Evolutionary conservation across 2,113 vertebrate genomes (phyloP), one percentile per base, ranked within the genome.

Genomic region (Sorex araneus): DNA sequence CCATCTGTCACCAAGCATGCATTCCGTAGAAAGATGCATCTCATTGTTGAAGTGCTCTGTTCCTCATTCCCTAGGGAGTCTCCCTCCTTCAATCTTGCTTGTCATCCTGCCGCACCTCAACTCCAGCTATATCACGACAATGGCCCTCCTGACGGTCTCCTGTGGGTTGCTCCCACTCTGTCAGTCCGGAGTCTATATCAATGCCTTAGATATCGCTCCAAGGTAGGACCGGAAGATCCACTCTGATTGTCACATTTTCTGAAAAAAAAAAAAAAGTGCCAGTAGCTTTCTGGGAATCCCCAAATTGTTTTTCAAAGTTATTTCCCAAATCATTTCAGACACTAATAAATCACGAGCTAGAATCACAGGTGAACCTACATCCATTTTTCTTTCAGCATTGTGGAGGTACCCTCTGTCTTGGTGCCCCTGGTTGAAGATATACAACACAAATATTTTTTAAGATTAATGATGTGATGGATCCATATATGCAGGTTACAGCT

Each of bases 141-240:
- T 85, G n/a, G 8, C 7, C 34, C 28, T 92, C n/a, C 75, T 95
- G 76, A 86, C 15, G 0, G 0, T 95, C 0, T 40, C 92, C 0
- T 88, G 83, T 73, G 94, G 75, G 45, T 9, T 95, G 11, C 0
- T 7, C 18, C 1, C 90, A 1, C 18, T 95, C 0, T 19, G 45
- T 85, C 95, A 93, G 19, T 3, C 92, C 4, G 95, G 94, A 47
- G 0, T 95, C 40, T 89, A 89, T 27, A 66, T 94, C 34, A 96
- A 94, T 57, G 23, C 47, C 28, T 78, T 96, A 89, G 95, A 96
- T 45, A 89, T 95, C 78, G 95, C 94, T 45, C 95, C 95, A 85
- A 94, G 94, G 95, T 94, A 94, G 16, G 92, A 90, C 4, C 27
- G 16, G 70, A 60, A 16, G 32, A 15, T 79, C 11, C 21, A 60